A percentile compares a stretch with the other conserved stretches of the same genome.
phyloP scores from a whole-genome alignment of 2,113 vertebrate genomes.

The Eulacestoma nigropectus region DNA sequence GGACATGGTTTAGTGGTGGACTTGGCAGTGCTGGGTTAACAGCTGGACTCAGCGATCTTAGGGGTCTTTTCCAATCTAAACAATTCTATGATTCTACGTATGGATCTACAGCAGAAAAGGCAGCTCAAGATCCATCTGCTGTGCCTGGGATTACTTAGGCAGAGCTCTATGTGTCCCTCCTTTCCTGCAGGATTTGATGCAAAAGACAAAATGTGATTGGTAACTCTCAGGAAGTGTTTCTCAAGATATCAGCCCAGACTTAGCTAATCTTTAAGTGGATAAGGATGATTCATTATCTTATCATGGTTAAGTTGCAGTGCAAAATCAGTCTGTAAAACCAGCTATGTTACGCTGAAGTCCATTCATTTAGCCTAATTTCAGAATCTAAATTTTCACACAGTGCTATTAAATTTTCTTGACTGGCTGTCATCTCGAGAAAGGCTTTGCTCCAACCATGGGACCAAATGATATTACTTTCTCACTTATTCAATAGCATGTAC shows the following conservation, averaged over 20 bases:
- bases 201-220: background rate
- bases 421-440: background rate
- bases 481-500: background rate
- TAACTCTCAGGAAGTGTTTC: background rate
- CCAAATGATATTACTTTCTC: background rate
- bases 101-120: background rate
- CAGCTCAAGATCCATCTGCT: background rate
- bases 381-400: background rate
- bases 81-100: background rate
- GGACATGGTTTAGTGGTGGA: background rate
- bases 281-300: background rate
- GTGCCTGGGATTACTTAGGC: background rate
- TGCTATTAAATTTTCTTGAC: background rate
- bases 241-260: background rate
- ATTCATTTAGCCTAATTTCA: background rate
- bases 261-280: background rate
- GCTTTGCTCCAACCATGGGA: background rate
- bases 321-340: background rate
- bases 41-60: background rate
- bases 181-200: background rate
- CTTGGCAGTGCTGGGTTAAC: background rate
- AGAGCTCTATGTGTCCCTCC: fast-evolving
- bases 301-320: background rate
- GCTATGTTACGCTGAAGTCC: background rate
- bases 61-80: background rate